These are phyloP conservation scores for Promerops cafer DNA, from an alignment of 2,113 vertebrate genomes.

Conservation along the genomic window DNA sequence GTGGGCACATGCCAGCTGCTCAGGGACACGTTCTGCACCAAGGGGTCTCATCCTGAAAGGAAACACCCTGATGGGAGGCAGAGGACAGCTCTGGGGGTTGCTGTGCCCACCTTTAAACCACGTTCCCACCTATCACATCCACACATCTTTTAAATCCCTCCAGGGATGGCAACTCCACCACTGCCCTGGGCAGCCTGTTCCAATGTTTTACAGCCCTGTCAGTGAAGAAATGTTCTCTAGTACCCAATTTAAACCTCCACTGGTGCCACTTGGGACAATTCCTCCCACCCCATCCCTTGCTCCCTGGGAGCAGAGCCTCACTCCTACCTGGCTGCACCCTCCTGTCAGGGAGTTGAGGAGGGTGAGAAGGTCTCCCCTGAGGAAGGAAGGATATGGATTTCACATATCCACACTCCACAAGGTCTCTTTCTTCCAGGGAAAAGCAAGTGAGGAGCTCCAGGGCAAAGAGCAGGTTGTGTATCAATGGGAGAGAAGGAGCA, in stretches of 20 bases:
- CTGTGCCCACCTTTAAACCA: not conserved
- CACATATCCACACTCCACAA: not conserved
- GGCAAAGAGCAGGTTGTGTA: not conserved
- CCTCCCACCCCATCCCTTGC: not conserved
- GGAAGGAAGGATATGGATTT: not conserved
- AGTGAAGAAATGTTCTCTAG: not conserved
- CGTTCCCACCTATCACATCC: not conserved
- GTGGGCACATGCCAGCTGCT: not conserved
- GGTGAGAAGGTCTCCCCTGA: not conserved
- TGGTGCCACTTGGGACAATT: not conserved
- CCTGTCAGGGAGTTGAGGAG: not conserved
- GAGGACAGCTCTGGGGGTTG: not conserved
- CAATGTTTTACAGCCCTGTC: not conserved
- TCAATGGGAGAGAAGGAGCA: not conserved
- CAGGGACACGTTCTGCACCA: rapidly evolving
- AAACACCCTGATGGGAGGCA: not conserved
- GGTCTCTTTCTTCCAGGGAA: not conserved
- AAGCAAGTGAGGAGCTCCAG: not conserved
- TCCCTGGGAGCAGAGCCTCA: not conserved
- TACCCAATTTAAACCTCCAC: not conserved
- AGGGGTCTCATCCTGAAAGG: not conserved
- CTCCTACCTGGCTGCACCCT: not conserved
- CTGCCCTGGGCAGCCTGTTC: not conserved
- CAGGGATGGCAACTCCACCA: rapidly evolving
- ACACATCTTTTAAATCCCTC: not conserved